Base-by-base conservation (phyloP, 1,140 invertebrate genomes). In the Diorhabda elongata region DNA sequence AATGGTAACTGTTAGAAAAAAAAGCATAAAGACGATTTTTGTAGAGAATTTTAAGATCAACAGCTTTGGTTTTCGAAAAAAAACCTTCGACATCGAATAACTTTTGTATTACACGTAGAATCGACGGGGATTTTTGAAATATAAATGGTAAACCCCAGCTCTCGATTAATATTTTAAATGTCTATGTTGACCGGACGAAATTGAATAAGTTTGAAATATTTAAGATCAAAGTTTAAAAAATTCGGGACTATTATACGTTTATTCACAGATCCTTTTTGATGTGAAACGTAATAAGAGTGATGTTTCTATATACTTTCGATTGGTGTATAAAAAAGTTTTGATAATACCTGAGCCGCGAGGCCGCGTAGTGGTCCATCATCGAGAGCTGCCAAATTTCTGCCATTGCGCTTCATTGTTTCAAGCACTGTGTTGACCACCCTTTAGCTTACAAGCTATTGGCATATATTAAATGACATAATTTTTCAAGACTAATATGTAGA, bases 301-400 rank as follows among this genome's bases (percentile, higher is more conserved):
- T 64, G 70, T 67, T 70, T 68, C 71, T 68, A 67, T 68, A 58
- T 43, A 41, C 26, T 11, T 42, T 62, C 63, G 67, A 44, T 44
- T 62, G 11, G 60, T n/a, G 60, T 71, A 75, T 70, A 78, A 80
- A 79, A 81, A 80, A 78, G 71, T 69, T 73, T 80, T 72, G 77
- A 80, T 81, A 81, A 81, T 82, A 82, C 80, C 80, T 81, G 75
- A 45, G 68, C 67, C 74, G 71, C 69, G 65, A 61, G 57, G 61
- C 63, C 56, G 69, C 75, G 68, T 68, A 65, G 70, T 70, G 69
- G 67, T 52, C 47, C 47, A 52, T 52, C 47, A 52, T 52, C 47
- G 47, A 52, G 47, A 52, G 66, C 60, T 60, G 61, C 64, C 69
- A 66, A 67, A 70, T 62, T 65, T 68, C 63, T 62, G 60, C 67